These are phyloP conservation scores for Python bivittatus DNA, from an alignment of 2,113 vertebrate species.

Conservation along the genomic window DNA sequence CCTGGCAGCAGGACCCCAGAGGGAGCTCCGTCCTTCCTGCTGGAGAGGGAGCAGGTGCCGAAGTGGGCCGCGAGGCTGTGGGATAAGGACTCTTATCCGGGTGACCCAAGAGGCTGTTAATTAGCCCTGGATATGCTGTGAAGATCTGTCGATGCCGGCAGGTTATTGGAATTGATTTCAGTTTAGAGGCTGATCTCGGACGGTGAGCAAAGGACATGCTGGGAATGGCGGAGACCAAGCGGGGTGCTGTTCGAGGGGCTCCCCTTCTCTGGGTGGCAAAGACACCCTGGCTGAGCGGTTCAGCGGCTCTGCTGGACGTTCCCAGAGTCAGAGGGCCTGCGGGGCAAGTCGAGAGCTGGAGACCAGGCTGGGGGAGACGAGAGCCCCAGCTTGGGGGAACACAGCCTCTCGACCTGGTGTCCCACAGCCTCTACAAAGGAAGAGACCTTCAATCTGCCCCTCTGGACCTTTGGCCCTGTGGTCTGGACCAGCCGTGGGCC, in stretches of 20 bases:
- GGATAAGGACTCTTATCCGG: background rate
- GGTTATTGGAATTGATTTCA: slow-evolving; percentile 34
- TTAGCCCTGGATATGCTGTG: background rate
- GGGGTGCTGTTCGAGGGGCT: background rate
- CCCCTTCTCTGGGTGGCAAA: background rate
- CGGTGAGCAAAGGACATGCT: background rate
- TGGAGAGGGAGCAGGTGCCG: background rate
- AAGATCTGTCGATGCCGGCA: background rate
- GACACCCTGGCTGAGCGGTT: background rate
- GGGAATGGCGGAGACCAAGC: background rate
- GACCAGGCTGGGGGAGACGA: background rate
- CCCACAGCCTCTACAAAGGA: background rate
- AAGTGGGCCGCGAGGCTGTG: accelerated
- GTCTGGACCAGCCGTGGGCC: background rate
- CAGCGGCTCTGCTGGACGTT: background rate
- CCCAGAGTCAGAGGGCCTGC: background rate
- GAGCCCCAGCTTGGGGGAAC: background rate
- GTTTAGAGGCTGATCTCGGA: background rate
- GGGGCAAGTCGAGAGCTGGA: background rate
- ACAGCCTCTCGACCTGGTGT: background rate
- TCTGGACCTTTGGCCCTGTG: background rate
- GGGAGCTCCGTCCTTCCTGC: background rate
- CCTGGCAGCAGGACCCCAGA: background rate
- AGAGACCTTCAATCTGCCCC: too few relatives aligned
- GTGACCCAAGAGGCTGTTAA: background rate